Conservation (phyloP, 2,113 vertebrate species). For the Lepus europaeus region DNA sequence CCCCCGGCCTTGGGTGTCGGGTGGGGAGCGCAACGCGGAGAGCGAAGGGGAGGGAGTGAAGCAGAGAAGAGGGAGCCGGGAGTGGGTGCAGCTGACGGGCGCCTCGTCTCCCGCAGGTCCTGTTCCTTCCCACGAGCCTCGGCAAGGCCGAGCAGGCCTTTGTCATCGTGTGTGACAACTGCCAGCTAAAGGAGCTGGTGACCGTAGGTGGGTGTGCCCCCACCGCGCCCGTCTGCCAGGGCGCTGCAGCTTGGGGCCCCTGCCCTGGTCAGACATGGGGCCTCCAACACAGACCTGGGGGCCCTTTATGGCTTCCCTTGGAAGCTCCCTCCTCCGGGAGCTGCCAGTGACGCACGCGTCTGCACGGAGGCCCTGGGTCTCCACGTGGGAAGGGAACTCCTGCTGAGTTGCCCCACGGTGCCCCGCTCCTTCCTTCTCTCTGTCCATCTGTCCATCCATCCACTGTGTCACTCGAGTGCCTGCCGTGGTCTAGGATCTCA, state of each 20-base stretch:
- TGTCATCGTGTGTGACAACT: conserved; percentile 93
- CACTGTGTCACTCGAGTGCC: background rate
- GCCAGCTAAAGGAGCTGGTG: conserved; percentile 91
- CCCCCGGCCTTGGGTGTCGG: background rate
- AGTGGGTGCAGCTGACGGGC: background rate
- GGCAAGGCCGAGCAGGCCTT: conserved; percentile 88
- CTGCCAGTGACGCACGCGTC: background rate
- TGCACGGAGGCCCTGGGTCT: background rate
- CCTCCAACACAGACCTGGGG: background rate
- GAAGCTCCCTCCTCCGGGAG: background rate
- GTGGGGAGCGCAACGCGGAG: background rate
- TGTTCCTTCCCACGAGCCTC: conserved; percentile 91
- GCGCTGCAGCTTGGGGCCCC: background rate
- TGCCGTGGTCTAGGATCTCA: background rate
- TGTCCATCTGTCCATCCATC: background rate
- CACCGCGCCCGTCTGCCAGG: accelerated
- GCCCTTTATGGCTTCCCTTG: background rate
- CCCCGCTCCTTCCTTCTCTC: background rate
- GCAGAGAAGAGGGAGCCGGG: background rate
- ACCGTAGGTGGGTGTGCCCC: conserved; percentile 89
- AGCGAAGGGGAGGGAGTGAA: no score
- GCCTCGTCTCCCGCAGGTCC: conserved; percentile 87
- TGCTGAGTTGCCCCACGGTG: background rate
- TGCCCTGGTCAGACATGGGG: background rate
- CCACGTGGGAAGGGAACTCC: background rate